Conservation (phyloP, 2,888 invertebrate genomes). For the Eudemis profundana region DNA sequence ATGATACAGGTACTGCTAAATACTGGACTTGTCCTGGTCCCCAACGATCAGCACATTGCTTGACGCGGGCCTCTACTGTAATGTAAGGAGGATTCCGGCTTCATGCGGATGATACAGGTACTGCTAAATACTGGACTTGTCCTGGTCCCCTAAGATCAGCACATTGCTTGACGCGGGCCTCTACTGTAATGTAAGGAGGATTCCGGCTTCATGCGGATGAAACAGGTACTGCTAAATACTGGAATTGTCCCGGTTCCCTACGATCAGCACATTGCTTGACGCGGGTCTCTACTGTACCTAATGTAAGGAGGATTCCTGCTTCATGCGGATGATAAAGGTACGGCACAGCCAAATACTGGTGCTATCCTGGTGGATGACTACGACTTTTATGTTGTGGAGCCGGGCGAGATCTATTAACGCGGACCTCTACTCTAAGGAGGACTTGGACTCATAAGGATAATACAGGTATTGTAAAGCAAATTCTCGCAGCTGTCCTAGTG, state of each 20-base stretch:
- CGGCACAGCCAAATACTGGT: no score
- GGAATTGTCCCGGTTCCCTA: neutral
- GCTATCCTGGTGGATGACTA: no score
- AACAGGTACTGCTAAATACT: neutral
- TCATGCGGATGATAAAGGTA: constrained; percentile 16
- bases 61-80: constrained; percentile 15
- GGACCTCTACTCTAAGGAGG: neutral
- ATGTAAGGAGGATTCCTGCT: neutral
- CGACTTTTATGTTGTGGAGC: constrained; percentile 21
- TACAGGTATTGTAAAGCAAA: constrained; percentile 23
- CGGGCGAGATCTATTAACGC: constrained; percentile 10
- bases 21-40: neutral
- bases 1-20: constrained; percentile 12
- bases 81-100: constrained; percentile 1
- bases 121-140: neutral
- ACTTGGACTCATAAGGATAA: constrained; percentile 8
- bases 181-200: constrained; percentile 3
- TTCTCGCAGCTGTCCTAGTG: constrained; percentile 39
- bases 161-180: constrained; percentile 29
- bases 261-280: constrained; percentile 32
- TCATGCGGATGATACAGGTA: constrained; percentile 17
- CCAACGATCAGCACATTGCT: constrained; percentile 24
- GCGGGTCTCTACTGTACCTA: constrained; percentile 7
- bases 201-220: constrained; percentile 9
- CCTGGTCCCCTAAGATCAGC: neutral